Base-by-base conservation (phyloP, 1,140 invertebrate genomes). In the Camponotus floridanus region DNA sequence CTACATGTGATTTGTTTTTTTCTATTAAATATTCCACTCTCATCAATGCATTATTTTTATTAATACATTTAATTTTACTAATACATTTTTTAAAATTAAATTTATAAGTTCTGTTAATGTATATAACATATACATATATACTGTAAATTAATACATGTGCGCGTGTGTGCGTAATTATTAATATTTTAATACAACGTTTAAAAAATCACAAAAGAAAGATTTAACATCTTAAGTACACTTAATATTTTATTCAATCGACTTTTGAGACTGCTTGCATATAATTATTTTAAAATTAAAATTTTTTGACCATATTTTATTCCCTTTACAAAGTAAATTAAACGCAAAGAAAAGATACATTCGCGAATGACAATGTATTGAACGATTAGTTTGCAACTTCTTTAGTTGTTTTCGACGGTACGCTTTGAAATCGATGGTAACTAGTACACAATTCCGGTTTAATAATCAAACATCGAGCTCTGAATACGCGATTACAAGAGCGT, bases 391-490 rank as follows among this genome's bases (percentile, higher is more conserved):
- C 26, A 55, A 8, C 26, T 13, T 9, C 39, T 45, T 4, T 59
- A 26, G 21, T 78, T 1, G 2, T 62, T 11, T 45, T 78, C 31
- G 31, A 78, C 11, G 13, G 31, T 18, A 39, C 64, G 33, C 18
- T 33, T 48, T 65, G 11, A 26, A 31, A 11, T 59, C 57, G n/a
- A 3, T 21, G 11, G 5, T n/a, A 42, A 15, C 7, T 59, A 1
- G 31, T 13, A 42, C n/a, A 39, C 21, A 36, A 67, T 67, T 39
- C 64, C 36, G 33, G 39, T 45, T 67, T 7, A 33, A 31, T 18
- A 51, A 26, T 36, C 42, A 70, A 55, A 80, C 5, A 21, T 70
- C 13, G 74, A 61, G 15, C 31, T 26, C 26, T 39, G 64, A 80
- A 80, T 55, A n/a, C 33, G 1, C 62, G 33, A 57, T 55, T 33